Evolutionary conservation across 2,888 invertebrate species (phyloP).

Genomic region (Macrosiphum euphorbiae): DNA sequence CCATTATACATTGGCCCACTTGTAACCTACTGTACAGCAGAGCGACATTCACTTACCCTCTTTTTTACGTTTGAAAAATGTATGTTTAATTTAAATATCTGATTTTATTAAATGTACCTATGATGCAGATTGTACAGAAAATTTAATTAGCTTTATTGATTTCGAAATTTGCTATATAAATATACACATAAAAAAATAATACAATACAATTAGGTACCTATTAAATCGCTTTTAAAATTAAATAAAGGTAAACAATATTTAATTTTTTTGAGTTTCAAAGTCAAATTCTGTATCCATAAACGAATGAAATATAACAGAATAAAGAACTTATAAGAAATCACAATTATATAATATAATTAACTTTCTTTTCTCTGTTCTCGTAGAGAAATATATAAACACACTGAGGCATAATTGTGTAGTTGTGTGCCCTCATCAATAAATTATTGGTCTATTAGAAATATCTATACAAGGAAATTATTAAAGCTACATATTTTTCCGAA

Average conservation of each 20-base stretch:
- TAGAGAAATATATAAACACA: not conserved
- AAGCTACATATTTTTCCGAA: not conserved
- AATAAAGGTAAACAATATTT: not conserved
- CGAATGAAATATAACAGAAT: not conserved
- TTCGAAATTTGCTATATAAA: not conserved
- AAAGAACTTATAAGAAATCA: no score
- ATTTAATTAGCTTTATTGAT: not conserved
- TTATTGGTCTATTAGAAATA: not conserved
- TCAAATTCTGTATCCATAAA: not conserved
- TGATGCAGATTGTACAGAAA: not conserved
- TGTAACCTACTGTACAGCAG: no score
- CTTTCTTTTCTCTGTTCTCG: not conserved
- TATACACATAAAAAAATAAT: not conserved
- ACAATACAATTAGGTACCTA: not conserved
- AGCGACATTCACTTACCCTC: no score
- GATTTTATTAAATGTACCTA: not conserved
- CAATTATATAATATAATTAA: no score
- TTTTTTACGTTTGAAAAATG: not conserved
- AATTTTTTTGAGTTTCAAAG: not conserved
- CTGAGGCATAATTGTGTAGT: not conserved
- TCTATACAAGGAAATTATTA: not conserved
- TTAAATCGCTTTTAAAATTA: no score
- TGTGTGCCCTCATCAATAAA: not conserved
- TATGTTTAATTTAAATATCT: not conserved
- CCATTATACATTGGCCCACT: no score